Evolutionary conservation across 2,888 invertebrate genomes (phyloP), one percentile per base, ranked within the genome.

Genomic region (Acanthococcus lagerstroemiae): DNA sequence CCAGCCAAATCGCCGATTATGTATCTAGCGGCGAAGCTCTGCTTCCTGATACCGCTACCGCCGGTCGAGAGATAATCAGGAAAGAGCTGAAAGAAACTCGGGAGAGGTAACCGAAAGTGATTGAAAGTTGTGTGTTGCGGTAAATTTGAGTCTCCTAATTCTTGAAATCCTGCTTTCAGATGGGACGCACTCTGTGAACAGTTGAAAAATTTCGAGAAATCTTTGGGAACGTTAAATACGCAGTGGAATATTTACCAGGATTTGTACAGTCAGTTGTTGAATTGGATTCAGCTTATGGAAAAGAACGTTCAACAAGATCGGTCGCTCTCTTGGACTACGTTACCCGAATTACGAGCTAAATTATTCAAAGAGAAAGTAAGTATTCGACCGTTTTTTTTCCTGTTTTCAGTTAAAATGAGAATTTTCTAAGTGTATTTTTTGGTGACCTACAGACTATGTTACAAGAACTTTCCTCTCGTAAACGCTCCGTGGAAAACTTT

Each of bases 31-130:
- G 92, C 2, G 95, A 96, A 74, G 86, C 88, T 75, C 83, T 95
- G n/a, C 82, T 93, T 68, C 90, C 94, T 0, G 92, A 93, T 76
- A 96, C 95, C 2, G 90, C 94, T 9, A 87, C 95, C 0, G 85
- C 86, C 71, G 95, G 95, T 0, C 83, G 95, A 69, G 95, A 96
- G 76, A 83, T 82, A 61, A 86, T 95, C 66, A 83, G 95, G n/a
- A 84, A 87, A 70, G 90, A 94, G 75, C 78, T 95, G 67, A 82
- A 91, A 72, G 80, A 83, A 25, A 82, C 90, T 17, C 83, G 91
- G 72, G 89, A 91, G 74, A 81, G 74, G 73, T 75, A 66, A n/a
- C n/a, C n/a, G n/a, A n/a, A n/a, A n/a, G n/a, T n/a, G n/a, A n/a
- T n/a, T n/a, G n/a, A n/a, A n/a, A 69, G 15, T 46, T 24, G 73